phyloP scores from a whole-genome alignment of 2,888 invertebrate species.

The Petrolisthes cinctipes region DNA sequence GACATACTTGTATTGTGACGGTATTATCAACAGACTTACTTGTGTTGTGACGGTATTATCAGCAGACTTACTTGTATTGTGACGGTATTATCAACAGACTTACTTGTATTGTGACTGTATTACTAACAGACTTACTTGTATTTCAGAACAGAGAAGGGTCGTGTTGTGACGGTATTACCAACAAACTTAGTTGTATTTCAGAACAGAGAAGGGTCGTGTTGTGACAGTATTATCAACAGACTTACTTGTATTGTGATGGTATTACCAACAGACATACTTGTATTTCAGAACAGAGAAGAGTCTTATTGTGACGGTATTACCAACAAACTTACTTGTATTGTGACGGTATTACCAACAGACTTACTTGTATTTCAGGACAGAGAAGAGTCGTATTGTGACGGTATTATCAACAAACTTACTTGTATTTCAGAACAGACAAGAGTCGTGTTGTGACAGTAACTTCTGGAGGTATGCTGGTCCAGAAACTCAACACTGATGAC shows the following conservation, averaged over 20 bases:
- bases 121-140: too few species aligned
- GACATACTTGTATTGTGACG: too few species aligned
- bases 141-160: too few species aligned
- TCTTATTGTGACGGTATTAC: background rate
- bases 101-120: too few species aligned
- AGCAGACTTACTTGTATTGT: background rate
- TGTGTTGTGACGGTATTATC: too few species aligned
- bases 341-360: background rate
- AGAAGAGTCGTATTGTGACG: background rate
- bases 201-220: conserved; percentile 69
- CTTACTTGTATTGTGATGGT: background rate
- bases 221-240: conserved; percentile 70
- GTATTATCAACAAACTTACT: background rate
- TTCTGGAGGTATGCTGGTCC: conserved; percentile 72
- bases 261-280: background rate
- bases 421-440: conserved; percentile 66
- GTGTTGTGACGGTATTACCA: too few species aligned
- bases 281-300: background rate
- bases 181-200: too few species aligned
- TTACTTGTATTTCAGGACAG: background rate
- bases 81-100: too few species aligned
- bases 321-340: background rate
- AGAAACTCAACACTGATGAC: conserved; percentile 70
- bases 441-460: conserved; percentile 71
- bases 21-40: too few species aligned